Base-by-base conservation (phyloP, 2,113 vertebrate species). In the Macquaria australasica region DNA sequence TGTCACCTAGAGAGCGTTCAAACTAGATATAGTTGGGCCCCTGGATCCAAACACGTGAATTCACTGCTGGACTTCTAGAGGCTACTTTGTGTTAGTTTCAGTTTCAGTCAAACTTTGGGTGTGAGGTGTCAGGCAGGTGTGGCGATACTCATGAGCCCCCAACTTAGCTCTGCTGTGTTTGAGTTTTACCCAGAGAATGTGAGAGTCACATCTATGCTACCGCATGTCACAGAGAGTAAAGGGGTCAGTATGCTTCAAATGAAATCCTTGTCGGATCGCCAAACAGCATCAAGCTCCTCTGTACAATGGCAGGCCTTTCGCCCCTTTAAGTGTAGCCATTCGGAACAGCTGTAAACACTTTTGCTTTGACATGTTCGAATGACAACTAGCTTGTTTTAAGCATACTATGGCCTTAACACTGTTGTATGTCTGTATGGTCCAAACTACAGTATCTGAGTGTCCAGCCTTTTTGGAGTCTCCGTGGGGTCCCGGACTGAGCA, bases 391-490 rank as follows among this genome's bases (percentile, higher is more conserved):
- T 63, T 39, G 28, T 69, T 74, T 69, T 10, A 7, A 50, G 58
- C 48, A 34, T 11, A 56, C 51, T 48, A 14, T 11, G n/a, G 20
- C n/a, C 50, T 37, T 21, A 43, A 25, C 43, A 41, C 41, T 34
- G 31, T 23, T 81, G 18, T 83, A 56, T 77, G 37, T 82, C 71
- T 83, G 20, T 43, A 28, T 62, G 39, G 39, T 23, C 39, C 41
- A n/a, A 67, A 79, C 43, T 39, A 59, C 34, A 18, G 15, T 20
- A 9, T 73, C 11, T 62, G 43, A 56, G 18, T 37, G 37, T 66
- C 41, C 18, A 0, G 45, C 16, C 53, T 18, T 62, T 73, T 34
- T 73, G 5, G 16, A 7, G 51, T 67, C 39, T 71, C 21, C 8
- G 41, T 37, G 41, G 15, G 55, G 28, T 39, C 55, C 12, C 14